These are phyloP conservation scores for Ctenodactylus gundi DNA, from an alignment of 2,113 vertebrate genomes.

Conservation along the genomic window DNA sequence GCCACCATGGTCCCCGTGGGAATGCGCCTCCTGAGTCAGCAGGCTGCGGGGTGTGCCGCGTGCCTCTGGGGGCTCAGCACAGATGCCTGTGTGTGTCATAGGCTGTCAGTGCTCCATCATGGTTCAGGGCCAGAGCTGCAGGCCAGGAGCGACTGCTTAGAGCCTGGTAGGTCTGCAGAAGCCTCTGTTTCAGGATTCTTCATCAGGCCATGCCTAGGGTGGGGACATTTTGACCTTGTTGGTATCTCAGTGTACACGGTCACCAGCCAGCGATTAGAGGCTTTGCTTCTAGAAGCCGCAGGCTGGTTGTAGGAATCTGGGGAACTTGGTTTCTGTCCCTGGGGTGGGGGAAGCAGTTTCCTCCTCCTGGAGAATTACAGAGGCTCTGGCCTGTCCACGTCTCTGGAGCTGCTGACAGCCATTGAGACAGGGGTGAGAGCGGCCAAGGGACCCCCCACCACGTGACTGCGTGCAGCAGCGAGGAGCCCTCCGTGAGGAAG, in stretches of 20 bases:
- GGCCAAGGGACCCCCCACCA: too few relatives aligned
- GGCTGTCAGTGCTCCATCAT: background rate
- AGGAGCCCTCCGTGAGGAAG: background rate
- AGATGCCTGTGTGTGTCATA: slow-evolving; percentile 10
- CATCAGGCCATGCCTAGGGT: background rate
- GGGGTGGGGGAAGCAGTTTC: background rate
- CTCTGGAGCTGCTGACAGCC: background rate
- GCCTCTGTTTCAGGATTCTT: background rate
- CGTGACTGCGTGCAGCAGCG: too few relatives aligned
- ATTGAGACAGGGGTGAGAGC: background rate
- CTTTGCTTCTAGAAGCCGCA: background rate
- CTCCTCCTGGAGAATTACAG: background rate
- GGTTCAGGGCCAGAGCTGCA: slow-evolving; percentile 4
- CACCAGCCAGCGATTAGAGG: background rate
- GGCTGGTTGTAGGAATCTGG: background rate
- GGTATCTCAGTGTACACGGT: background rate
- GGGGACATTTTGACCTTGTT: background rate
- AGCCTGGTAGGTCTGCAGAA: background rate
- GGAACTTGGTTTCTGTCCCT: background rate
- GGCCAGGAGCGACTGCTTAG: background rate
- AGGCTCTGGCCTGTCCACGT: background rate
- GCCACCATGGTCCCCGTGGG: slow-evolving; percentile 62
- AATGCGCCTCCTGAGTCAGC: slow-evolving; percentile 50
- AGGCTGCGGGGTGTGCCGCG: background rate
- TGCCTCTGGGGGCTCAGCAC: background rate